Conservation (phyloP, 2,888 invertebrate genomes). For the Sphaerophoria taeniata region DNA sequence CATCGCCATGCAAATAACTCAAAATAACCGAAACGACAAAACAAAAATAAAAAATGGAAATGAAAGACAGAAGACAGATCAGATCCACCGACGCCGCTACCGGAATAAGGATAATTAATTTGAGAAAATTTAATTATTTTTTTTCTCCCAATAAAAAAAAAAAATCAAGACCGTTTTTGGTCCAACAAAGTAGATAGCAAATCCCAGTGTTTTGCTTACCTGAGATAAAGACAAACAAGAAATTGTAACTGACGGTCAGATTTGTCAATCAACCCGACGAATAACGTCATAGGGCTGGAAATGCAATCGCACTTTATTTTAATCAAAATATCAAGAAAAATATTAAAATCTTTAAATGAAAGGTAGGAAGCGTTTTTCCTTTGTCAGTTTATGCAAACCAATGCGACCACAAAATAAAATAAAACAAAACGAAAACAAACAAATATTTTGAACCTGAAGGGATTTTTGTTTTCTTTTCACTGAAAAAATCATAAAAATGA, state of each 20-base stretch:
- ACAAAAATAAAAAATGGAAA: conserved; percentile 2
- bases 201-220: neutral
- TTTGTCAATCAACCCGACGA: conserved; percentile 4
- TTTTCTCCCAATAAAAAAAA: neutral
- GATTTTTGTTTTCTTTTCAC: neutral
- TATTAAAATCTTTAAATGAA: no score
- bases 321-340: no score
- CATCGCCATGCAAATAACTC: conserved; percentile 29
- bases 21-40: conserved; percentile 24
- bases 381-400: neutral
- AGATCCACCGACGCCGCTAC: neutral
- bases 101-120: conserved; percentile 32
- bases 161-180: neutral
- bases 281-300: conserved; percentile 14
- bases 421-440: neutral
- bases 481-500: conserved; percentile 5
- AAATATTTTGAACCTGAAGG: neutral
- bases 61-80: neutral
- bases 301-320: conserved; percentile 22
- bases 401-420: neutral
- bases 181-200: neutral
- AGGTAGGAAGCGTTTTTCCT: neutral
- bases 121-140: neutral
- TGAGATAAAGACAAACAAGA: neutral
- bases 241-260: conserved; percentile 32